These are phyloP conservation scores for Altica lythri DNA, from an alignment of 2,888 invertebrate genomes.

Conservation along the genomic window DNA sequence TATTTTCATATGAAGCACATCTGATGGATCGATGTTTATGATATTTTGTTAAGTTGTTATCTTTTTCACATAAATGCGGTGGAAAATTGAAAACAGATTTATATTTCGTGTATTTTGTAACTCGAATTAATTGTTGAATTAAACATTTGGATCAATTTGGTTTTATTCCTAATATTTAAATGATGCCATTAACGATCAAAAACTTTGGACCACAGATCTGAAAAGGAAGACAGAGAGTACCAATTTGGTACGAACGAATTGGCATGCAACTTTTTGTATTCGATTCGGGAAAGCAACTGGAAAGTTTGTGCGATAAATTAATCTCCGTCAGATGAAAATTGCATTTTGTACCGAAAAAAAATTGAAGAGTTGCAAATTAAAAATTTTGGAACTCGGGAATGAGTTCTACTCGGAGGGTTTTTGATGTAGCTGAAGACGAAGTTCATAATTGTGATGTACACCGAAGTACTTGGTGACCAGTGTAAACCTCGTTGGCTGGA, in stretches of 20 bases:
- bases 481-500: too few relatives aligned
- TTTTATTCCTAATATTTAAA: conserved; percentile 83
- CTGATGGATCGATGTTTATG: conserved; percentile 79
- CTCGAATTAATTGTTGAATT: conserved; percentile 88
- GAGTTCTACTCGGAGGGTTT: too few relatives aligned
- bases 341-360: too few relatives aligned
- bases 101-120: conserved; percentile 72
- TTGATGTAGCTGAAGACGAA: too few relatives aligned
- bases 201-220: conserved; percentile 82
- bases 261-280: too few relatives aligned
- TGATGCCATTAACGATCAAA: conserved; percentile 65
- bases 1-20: conserved; percentile 71
- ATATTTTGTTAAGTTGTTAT: conserved; percentile 48
- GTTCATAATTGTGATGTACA: too few relatives aligned
- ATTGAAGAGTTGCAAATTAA: too few relatives aligned
- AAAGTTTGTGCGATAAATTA: too few relatives aligned
- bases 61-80: conserved; percentile 52
- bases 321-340: too few relatives aligned
- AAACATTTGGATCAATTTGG: conserved; percentile 87
- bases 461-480: too few relatives aligned
- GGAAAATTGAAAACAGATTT: conserved; percentile 67
- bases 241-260: conserved; percentile 76
- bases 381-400: too few relatives aligned
- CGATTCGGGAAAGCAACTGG: too few relatives aligned
- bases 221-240: conserved; percentile 89